Evolutionary conservation across 2,797 vertebrate species (phyloP).

Genomic region (Orientallactaga sibirica): DNA sequence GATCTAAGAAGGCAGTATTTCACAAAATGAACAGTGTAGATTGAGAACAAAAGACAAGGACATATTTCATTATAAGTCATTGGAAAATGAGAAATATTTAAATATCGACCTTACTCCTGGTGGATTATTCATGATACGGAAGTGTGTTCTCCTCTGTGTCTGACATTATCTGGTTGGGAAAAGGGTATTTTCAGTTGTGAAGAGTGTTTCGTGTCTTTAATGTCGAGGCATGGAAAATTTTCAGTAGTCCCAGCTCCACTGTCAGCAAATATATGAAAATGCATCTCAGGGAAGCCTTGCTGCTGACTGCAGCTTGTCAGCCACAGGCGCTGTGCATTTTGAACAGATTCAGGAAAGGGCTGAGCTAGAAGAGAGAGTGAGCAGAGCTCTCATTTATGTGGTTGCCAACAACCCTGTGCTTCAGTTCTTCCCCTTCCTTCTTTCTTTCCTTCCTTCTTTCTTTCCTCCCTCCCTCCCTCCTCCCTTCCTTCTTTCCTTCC

Average conservation of each 20-base stretch:
- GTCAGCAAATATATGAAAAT: slow-evolving; percentile 65
- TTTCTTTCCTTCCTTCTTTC: too few relatives aligned
- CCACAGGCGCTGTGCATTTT: slow-evolving; percentile 21
- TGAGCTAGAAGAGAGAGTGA: slow-evolving; percentile 22
- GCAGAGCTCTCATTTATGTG: not conserved
- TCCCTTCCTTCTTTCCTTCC: too few relatives aligned
- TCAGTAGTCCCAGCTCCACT: slow-evolving; percentile 53
- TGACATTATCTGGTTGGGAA: slow-evolving; percentile 6
- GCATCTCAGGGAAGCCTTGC: slow-evolving; percentile 53
- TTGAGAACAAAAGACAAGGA: slow-evolving; percentile 38
- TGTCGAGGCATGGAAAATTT: slow-evolving; percentile 49
- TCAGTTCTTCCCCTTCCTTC: not conserved
- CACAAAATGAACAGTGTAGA: slow-evolving; percentile 35
- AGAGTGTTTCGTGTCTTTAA: slow-evolving; percentile 54
- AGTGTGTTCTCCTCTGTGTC: slow-evolving; percentile 29
- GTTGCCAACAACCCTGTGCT: slow-evolving; percentile 21
- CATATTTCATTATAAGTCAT: not conserved
- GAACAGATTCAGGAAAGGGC: slow-evolving; percentile 30
- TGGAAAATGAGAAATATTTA: slow-evolving; percentile 46
- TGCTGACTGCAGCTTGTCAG: slow-evolving; percentile 66
- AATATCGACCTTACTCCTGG: not conserved
- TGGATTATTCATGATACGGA: slow-evolving; percentile 10
- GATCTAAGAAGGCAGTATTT: not conserved
- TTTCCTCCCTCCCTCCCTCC: too few relatives aligned
- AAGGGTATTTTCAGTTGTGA: not conserved